phyloP scores from a whole-genome alignment of 1,140 invertebrate species.

The Plodia interpunctella region DNA sequence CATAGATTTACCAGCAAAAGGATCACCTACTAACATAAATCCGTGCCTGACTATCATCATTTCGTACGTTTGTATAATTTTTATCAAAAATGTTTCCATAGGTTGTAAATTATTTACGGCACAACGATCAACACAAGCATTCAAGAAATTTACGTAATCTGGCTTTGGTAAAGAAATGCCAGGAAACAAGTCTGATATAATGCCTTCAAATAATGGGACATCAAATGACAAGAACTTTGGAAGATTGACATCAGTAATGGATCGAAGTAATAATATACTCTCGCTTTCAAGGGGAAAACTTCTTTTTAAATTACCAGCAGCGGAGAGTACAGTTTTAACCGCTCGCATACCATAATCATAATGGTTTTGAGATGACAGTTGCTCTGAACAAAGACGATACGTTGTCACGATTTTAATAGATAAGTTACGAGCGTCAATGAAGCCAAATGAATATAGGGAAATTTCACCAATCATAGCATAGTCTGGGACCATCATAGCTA shows the following conservation, averaged over 20 bases:
- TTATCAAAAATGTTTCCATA: constrained; percentile 82
- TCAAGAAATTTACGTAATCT: constrained; percentile 83
- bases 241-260: constrained; percentile 94
- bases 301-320: constrained; percentile 91
- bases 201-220: constrained; percentile 93
- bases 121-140: constrained; percentile 77
- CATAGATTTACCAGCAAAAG: constrained; percentile 89
- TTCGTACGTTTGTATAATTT: constrained; percentile 92
- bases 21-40: constrained; percentile 95
- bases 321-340: constrained; percentile 83
- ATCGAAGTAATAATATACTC: constrained; percentile 86
- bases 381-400: constrained; percentile 94
- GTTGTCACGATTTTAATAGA: constrained; percentile 94
- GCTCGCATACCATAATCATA: constrained; percentile 96
- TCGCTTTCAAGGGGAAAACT: constrained; percentile 90
- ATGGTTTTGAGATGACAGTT: constrained; percentile 94
- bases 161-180: constrained; percentile 84
- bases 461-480: constrained; percentile 95
- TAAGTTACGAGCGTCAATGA: constrained; percentile 90
- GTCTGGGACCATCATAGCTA: constrained; percentile 96
- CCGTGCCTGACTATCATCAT: constrained; percentile 96
- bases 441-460: constrained; percentile 94
- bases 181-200: constrained; percentile 95
- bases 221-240: constrained; percentile 95
- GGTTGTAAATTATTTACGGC: constrained; percentile 85